These are phyloP conservation scores for Epistrophe eligans DNA, from an alignment of 2,888 invertebrate genomes.

Conservation along the genomic window DNA sequence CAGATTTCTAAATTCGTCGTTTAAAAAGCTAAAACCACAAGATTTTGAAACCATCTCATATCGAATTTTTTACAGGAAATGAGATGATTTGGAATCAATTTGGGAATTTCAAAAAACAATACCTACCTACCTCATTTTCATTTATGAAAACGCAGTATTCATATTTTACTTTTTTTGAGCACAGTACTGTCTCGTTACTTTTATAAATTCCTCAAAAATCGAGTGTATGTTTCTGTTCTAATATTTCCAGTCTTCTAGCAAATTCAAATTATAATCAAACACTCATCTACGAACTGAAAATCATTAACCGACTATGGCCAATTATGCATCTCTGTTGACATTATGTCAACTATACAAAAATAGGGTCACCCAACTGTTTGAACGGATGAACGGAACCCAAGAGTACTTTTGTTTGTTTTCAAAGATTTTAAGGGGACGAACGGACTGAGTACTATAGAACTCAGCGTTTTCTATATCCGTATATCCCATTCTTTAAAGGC, in stretches of 20 bases:
- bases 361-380: slow-evolving; percentile 44
- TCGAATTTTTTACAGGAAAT: too few relatives aligned
- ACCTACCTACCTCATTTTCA: too few relatives aligned
- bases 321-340: slow-evolving; percentile 55
- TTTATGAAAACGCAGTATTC: too few relatives aligned
- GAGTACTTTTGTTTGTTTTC: slow-evolving; percentile 52
- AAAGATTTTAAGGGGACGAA: slow-evolving; percentile 37
- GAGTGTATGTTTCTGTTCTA: neutral
- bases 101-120: too few relatives aligned
- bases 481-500: slow-evolving; percentile 53
- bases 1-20: too few relatives aligned
- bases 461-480: slow-evolving; percentile 21
- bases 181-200: neutral
- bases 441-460: slow-evolving; percentile 9
- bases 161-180: too few relatives aligned
- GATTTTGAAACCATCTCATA: too few relatives aligned
- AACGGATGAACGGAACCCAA: slow-evolving; percentile 30
- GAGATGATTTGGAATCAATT: too few relatives aligned
- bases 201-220: neutral
- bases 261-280: slow-evolving; percentile 28
- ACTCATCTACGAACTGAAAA: neutral
- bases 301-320: slow-evolving; percentile 20
- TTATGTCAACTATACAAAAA: slow-evolving; percentile 31
- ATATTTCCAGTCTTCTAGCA: neutral
- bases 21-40: too few relatives aligned